Evolutionary conservation across 2,888 invertebrate genomes (phyloP).

Genomic region (Masnerella sp.): DNA sequence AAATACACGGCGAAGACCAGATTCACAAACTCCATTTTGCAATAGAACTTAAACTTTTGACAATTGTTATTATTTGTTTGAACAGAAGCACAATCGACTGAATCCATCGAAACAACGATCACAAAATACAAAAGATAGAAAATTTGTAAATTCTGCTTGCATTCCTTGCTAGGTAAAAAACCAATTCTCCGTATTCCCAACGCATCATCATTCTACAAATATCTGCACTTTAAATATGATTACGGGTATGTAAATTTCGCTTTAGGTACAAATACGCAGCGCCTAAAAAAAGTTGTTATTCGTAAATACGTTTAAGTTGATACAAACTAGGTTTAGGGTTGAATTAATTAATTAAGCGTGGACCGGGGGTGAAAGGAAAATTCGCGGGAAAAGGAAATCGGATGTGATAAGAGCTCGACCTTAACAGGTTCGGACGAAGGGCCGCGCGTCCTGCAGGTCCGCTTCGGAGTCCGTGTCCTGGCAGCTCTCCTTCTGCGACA

Average conservation of each 20-base stretch:
- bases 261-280: conserved; percentile 61
- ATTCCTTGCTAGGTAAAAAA: conserved; percentile 32
- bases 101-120: conserved; percentile 35
- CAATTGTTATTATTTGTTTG: no score
- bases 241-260: conserved; percentile 55
- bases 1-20: no score
- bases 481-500: conserved; percentile 73
- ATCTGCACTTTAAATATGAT: conserved; percentile 55
- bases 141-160: not conserved
- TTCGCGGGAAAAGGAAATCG: conserved; percentile 8
- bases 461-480: conserved; percentile 69
- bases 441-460: conserved; percentile 72
- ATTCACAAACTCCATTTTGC: no score
- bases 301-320: conserved; percentile 44
- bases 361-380: no score
- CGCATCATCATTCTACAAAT: conserved; percentile 47
- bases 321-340: conserved; percentile 37
- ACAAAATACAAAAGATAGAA: conserved; percentile 7
- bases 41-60: no score
- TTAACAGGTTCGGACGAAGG: conserved; percentile 72
- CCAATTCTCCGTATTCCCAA: conserved; percentile 22
- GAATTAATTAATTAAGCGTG: conserved; percentile 44
- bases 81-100: not conserved
- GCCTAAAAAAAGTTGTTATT: conserved; percentile 43
- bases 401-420: conserved; percentile 15